Evolutionary conservation across 2,113 vertebrate species (phyloP), one percentile per base, ranked within the genome.

Genomic region (Labrus mixtus): DNA sequence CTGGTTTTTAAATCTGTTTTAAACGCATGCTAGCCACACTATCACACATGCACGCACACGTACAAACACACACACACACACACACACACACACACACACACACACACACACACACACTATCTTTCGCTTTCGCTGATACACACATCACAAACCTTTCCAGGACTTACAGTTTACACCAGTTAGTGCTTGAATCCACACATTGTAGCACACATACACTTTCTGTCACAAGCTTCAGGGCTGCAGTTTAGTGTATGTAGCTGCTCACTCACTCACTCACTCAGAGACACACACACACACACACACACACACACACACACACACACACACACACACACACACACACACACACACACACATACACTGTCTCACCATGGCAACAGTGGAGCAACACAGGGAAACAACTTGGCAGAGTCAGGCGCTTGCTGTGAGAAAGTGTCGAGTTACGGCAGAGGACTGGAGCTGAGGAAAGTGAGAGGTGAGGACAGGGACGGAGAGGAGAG

Each of bases 301-400:
- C 57, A 39, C 55, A 29, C 84, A 55, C 70, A 39, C 63, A 53
- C 68, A 48, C 79, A 63, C 73, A 19, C 73, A 15, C 67, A 10
- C 66, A 25, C 73, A 36, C 68, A 17, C 55, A 45, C 59, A 29
- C 64, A 41, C 82, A 51, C 69, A 46, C 60, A 39, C 55, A 57
- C 75, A 63, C 77, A 45, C 58, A 54, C 67, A 54, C 70, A 68
- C 76, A 78, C 71, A 85, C 84, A 86, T 63, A 69, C 60, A 94
- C 91, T 93, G 92, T 93, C 96, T 97, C 95, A 92, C 96, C 96
- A 96, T 97, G 95, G 96, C 95, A 97, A 97, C 94, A 55, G 88
- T 90, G 94, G 76, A 96, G 95, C 96, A 97, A 96, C 95, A 98
- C 92, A 95, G 93, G 63, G 92, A 95, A 96, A 95, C 96, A 96